phyloP scores from a whole-genome alignment of 2,113 vertebrate genomes.

The Melanotaenia duboulayi region DNA sequence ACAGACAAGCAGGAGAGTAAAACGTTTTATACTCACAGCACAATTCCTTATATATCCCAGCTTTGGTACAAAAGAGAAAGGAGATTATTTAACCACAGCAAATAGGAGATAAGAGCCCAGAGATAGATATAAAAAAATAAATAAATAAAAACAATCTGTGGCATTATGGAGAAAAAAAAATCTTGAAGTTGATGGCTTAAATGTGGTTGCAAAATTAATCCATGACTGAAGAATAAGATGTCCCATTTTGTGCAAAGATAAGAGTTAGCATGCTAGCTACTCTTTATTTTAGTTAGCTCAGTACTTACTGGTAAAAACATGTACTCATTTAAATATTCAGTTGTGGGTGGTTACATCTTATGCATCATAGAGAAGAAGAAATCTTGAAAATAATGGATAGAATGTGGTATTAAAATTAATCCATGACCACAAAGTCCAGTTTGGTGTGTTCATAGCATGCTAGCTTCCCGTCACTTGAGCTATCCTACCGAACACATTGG shows the following conservation, averaged over 20 bases:
- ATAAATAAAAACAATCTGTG: neutral
- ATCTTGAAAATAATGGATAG: neutral
- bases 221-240: too few species aligned
- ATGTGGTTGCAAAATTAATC: too few species aligned
- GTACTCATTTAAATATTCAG: too few species aligned
- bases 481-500: neutral
- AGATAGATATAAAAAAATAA: neutral
- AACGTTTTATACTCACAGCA: slow-evolving; percentile 82
- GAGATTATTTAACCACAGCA: slow-evolving; percentile 76
- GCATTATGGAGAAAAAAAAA: too few species aligned
- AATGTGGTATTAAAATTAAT: neutral
- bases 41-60: slow-evolving; percentile 85
- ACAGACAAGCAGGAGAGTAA: slow-evolving; percentile 80
- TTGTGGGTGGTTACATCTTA: too few species aligned
- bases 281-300: too few species aligned
- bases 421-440: neutral
- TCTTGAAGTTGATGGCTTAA: too few species aligned
- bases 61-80: slow-evolving; percentile 84
- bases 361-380: neutral
- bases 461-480: neutral
- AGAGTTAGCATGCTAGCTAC: too few species aligned
- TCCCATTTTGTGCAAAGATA: too few species aligned
- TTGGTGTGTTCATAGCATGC: slow-evolving; percentile 3
- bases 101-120: slow-evolving; percentile 55
- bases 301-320: too few species aligned